Evolutionary conservation across 2,113 vertebrate genomes (phyloP).

Genomic region (Ailurus styani): DNA sequence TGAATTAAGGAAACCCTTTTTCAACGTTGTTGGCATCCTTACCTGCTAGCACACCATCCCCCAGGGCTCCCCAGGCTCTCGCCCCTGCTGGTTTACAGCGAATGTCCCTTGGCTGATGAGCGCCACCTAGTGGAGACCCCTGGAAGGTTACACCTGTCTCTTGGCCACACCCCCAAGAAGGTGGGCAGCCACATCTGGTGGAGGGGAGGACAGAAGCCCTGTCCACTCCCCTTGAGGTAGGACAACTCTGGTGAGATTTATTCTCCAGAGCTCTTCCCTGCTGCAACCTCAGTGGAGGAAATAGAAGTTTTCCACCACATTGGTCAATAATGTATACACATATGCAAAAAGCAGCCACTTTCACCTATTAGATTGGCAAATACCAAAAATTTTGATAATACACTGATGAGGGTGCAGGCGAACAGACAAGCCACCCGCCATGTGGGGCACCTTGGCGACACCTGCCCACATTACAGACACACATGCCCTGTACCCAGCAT

Average conservation of each 20-base stretch:
- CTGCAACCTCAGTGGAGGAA: neutral
- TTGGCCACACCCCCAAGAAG: rapidly evolving
- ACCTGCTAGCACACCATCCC: rapidly evolving
- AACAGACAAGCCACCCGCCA: neutral
- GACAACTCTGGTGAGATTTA: neutral
- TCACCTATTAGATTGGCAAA: neutral
- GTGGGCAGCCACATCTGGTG: neutral
- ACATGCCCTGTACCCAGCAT: neutral
- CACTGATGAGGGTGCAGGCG: neutral
- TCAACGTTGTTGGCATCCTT: rapidly evolving
- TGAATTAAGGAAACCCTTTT: neutral
- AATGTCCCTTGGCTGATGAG: neutral
- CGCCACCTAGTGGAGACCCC: neutral
- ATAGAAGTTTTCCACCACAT: neutral
- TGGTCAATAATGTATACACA: neutral
- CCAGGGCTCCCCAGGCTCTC: too few species aligned
- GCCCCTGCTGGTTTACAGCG: neutral
- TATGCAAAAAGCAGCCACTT: neutral
- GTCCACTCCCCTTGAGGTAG: neutral
- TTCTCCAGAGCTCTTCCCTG: neutral
- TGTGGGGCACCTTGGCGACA: too few species aligned
- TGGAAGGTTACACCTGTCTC: rapidly evolving
- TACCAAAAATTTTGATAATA: neutral
- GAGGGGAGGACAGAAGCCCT: neutral
- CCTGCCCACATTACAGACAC: neutral